Evolutionary conservation across 2,888 invertebrate species (phyloP), one percentile per base, ranked within the genome.

Genomic region (Campaea margaritaria): DNA sequence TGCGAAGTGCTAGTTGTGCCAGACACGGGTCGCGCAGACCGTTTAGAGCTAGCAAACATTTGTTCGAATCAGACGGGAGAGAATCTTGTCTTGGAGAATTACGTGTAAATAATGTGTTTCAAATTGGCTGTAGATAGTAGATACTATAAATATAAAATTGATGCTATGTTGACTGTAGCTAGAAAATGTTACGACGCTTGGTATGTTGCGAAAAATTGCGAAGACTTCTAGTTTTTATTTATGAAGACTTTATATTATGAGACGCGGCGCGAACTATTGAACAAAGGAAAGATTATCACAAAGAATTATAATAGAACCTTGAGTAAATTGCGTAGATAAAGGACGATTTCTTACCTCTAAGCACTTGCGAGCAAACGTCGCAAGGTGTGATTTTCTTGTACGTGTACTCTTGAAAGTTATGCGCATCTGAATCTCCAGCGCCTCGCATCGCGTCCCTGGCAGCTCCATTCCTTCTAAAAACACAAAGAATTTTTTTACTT

Each of bases 381-480:
- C 98, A 98, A 28, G 98, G 97, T 45, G 98, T 98, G 76, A 98
- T 98, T 93, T 98, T 98, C 93, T 98, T 97, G 89, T 98, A 98
- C 34, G 98, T 98, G 89, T 98, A 97, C 88, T 98, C 98, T 89
- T 97, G 97, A 93, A 98, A 96, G 83, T 96, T 96, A 89, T 98
- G 98, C 67, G 95, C 95, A 57, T 95, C 96, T 14, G 94, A 93
- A 74, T 96, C 96, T 21, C 93, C 93, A 54, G 93, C 93, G 42
- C 91, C 89, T 65, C 93, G 90, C 80, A 93, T 93, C 57, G 93
- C 92, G 65, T 95, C 95, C 68, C 94, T 92, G 28, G 94, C 93
- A 52, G 94, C 94, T 68, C 96, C 96, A 87, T 96, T 96, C 90
- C 96, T 95, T 94, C 96, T 95, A 89, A 66, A n/a, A 83, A 82